These are phyloP conservation scores for Etheostoma perlongum DNA, from an alignment of 2,797 vertebrate species.

Conservation along the genomic window DNA sequence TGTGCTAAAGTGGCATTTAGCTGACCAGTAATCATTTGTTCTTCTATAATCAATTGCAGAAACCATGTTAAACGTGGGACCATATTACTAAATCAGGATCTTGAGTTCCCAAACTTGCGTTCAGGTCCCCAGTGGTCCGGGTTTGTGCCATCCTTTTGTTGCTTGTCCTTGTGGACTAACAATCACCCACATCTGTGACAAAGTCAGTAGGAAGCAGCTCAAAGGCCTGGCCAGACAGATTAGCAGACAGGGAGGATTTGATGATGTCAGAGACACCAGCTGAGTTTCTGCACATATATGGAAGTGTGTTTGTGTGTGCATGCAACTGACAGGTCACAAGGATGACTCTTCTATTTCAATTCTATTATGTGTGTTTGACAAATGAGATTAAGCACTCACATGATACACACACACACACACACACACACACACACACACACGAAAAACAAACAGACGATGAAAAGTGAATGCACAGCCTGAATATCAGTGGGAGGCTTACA, in stretches of 20 bases:
- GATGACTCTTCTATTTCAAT: constrained; percentile 27
- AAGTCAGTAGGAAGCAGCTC: constrained; percentile 26
- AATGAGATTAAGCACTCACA: constrained; percentile 56
- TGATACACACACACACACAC: constrained; percentile 21
- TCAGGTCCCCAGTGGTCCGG: neutral
- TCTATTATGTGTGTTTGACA: constrained; percentile 36
- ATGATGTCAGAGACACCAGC: constrained; percentile 42
- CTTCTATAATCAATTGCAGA: neutral
- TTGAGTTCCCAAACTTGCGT: neutral
- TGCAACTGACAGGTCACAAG: constrained; percentile 47
- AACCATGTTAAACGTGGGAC: neutral
- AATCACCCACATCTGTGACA: constrained; percentile 15
- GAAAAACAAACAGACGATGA: constrained; percentile 39
- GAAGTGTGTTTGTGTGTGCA: constrained; percentile 3
- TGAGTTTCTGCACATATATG: constrained; percentile 13
- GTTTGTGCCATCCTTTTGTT: constrained; percentile 1
- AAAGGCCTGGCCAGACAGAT: constrained; percentile 19
- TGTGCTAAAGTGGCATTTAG: too few relatives aligned
- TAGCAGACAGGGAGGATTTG: constrained; percentile 30
- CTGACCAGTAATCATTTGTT: too few relatives aligned
- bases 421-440: constrained; percentile 2
- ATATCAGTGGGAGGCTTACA: constrained; percentile 78
- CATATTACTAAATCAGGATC: neutral
- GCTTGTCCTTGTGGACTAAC: constrained; percentile 14
- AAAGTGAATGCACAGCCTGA: constrained; percentile 58